phyloP scores from a whole-genome alignment of 1,140 invertebrate genomes.

The Bursaphelenchus mucronatus region DNA sequence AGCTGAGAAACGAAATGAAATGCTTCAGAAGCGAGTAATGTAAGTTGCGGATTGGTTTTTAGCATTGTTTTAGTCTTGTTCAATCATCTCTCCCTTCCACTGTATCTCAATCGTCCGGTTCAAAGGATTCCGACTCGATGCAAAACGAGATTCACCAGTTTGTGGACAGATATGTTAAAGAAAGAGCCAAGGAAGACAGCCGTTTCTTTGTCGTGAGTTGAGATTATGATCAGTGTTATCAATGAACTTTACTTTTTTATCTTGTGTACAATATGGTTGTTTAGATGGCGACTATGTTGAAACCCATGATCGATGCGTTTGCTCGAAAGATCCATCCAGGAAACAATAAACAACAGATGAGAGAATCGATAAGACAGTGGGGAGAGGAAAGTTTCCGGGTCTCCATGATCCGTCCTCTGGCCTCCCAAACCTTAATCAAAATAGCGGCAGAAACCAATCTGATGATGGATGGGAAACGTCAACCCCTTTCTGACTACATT shows the following conservation, averaged over 20 bases:
- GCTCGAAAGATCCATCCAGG: conserved; percentile 39
- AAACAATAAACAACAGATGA: conserved; percentile 17
- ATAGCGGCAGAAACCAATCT: conserved; percentile 25
- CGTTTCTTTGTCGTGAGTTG: conserved; percentile 34
- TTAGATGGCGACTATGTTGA: conserved; percentile 45
- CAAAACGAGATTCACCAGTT: conserved; percentile 42
- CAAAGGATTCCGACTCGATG: conserved; percentile 27
- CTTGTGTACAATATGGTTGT: not conserved
- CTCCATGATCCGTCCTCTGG: conserved; percentile 32
- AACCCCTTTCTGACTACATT: conserved; percentile 10
- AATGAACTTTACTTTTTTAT: conserved; percentile 3
- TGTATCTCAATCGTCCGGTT: not conserved
- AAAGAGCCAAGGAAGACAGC: conserved; percentile 37
- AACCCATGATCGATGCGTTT: conserved; percentile 39
- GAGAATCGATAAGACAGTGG: conserved; percentile 28
- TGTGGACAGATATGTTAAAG: conserved; percentile 45
- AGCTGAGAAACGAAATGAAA: conserved; percentile 35
- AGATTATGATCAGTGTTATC: not conserved
- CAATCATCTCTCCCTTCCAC: conserved; percentile 44
- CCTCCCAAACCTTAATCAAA: conserved; percentile 40
- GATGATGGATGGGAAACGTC: conserved; percentile 8
- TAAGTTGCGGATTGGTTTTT: conserved; percentile 21
- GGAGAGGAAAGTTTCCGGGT: conserved; percentile 38
- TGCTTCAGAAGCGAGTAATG: conserved; percentile 43
- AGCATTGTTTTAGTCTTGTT: conserved; percentile 31